Conservation (phyloP, 1,140 invertebrate species). For the Eueides isabella region DNA sequence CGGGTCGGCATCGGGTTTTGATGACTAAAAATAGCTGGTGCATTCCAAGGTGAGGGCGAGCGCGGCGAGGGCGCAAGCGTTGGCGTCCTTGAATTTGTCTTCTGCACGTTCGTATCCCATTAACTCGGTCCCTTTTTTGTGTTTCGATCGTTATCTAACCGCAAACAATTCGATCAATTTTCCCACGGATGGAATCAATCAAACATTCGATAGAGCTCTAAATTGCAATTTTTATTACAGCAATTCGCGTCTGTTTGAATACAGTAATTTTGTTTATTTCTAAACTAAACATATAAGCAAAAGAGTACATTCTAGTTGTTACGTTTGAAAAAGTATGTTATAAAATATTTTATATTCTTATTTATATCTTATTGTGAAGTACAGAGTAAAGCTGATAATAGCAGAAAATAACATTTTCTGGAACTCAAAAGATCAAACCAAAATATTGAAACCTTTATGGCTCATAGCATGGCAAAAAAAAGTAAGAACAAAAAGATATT, state of each 20-base stretch:
- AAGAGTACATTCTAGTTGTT: neutral
- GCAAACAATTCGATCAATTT: slow-evolving; percentile 68
- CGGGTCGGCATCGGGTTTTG: slow-evolving; percentile 56
- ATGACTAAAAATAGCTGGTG: slow-evolving; percentile 77
- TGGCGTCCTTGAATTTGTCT: slow-evolving; percentile 67
- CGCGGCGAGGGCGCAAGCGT: slow-evolving; percentile 41
- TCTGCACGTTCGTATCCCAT: slow-evolving; percentile 56
- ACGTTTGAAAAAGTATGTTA: neutral
- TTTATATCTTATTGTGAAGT: too few species aligned
- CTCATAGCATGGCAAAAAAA: too few species aligned
- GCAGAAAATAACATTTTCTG: too few species aligned
- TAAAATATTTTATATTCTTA: too few species aligned
- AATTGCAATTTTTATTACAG: slow-evolving; percentile 68
- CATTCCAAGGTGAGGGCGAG: slow-evolving; percentile 60
- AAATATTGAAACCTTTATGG: too few species aligned
- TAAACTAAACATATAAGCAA: neutral
- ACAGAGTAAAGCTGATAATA: too few species aligned
- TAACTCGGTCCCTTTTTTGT: slow-evolving; percentile 77
- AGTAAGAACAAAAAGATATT: neutral
- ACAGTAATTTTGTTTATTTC: neutral
- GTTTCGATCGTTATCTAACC: slow-evolving; percentile 73
- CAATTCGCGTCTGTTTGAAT: slow-evolving; percentile 30
- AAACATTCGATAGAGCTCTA: slow-evolving; percentile 64
- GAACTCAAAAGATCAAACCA: too few species aligned
- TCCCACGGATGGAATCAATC: slow-evolving; percentile 69